phyloP scores from a whole-genome alignment of 2,113 vertebrate species.

The Riparia riparia region DNA sequence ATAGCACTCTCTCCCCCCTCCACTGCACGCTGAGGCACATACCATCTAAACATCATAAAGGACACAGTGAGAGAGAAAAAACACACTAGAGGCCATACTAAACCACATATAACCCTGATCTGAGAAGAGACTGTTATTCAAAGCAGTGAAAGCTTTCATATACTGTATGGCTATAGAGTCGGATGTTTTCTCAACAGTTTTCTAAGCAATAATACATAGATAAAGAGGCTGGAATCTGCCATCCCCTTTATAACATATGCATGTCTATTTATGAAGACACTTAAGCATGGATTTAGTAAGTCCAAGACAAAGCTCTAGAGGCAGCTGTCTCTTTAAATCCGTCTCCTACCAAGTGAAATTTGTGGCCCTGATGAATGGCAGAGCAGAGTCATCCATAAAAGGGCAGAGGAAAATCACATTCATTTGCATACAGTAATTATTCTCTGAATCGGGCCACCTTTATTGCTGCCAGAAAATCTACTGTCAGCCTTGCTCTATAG shows the following conservation, averaged over 20 bases:
- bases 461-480: conserved; percentile 85
- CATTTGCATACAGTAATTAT: conserved; percentile 90
- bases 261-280: conserved; percentile 71
- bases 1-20: not conserved
- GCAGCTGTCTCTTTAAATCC: conserved; percentile 83
- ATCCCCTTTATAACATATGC: conserved; percentile 47
- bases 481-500: conserved; percentile 82
- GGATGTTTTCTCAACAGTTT: conserved; percentile 42
- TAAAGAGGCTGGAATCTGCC: conserved; percentile 59
- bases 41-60: conserved; percentile 14
- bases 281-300: conserved; percentile 74
- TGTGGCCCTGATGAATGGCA: conserved; percentile 84
- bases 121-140: conserved; percentile 35
- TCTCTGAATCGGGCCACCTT: conserved; percentile 86
- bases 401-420: conserved; percentile 82
- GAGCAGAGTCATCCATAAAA: conserved; percentile 84
- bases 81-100: conserved; percentile 22
- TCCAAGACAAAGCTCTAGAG: conserved; percentile 72
- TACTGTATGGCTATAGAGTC: conserved; percentile 1
- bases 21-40: conserved; percentile 1
- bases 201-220: conserved; percentile 47
- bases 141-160: conserved; percentile 35
- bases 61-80: conserved; percentile 35
- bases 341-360: conserved; percentile 78
- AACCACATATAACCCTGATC: conserved; percentile 12